Conservation (phyloP, 2,113 vertebrate genomes). For the Haliaeetus leucogaster region DNA sequence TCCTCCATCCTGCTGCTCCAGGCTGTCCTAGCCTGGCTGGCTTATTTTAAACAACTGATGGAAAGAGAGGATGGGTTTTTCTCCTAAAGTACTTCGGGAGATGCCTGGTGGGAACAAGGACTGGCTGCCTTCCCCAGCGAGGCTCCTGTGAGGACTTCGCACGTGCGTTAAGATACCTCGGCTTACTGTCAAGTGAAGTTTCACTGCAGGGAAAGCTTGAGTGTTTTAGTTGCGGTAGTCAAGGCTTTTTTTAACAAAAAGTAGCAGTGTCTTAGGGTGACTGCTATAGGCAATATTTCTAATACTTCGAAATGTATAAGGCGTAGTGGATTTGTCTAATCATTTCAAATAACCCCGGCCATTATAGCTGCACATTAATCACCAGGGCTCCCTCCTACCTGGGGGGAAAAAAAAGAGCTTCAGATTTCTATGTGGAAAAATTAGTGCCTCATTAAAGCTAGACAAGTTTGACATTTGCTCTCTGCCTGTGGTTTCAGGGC, state of each 20-base stretch:
- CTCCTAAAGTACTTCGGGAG: not conserved
- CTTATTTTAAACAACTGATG: not conserved
- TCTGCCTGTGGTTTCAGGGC: constrained; percentile 41
- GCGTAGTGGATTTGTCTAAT: not conserved
- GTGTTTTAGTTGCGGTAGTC: not conserved
- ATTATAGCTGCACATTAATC: not conserved
- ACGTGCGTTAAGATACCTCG: not conserved
- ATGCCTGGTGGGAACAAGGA: not conserved
- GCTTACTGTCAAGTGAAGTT: not conserved
- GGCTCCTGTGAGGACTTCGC: not conserved
- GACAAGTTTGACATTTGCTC: constrained; percentile 52
- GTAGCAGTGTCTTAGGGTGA: not conserved
- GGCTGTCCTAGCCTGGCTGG: not conserved
- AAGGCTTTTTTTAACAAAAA: not conserved
- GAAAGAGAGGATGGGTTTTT: not conserved
- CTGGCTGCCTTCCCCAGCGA: not conserved
- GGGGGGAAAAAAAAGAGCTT: not conserved
- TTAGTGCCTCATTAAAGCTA: constrained; percentile 40
- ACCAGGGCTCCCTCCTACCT: not conserved
- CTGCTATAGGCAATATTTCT: not conserved
- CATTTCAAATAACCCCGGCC: not conserved
- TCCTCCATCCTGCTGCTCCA: not conserved
- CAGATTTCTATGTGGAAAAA: constrained; percentile 30
- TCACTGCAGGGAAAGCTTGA: not conserved
- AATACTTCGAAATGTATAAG: not conserved